phyloP scores from a whole-genome alignment of 1,140 invertebrate species.

The Pissodes strobi region DNA sequence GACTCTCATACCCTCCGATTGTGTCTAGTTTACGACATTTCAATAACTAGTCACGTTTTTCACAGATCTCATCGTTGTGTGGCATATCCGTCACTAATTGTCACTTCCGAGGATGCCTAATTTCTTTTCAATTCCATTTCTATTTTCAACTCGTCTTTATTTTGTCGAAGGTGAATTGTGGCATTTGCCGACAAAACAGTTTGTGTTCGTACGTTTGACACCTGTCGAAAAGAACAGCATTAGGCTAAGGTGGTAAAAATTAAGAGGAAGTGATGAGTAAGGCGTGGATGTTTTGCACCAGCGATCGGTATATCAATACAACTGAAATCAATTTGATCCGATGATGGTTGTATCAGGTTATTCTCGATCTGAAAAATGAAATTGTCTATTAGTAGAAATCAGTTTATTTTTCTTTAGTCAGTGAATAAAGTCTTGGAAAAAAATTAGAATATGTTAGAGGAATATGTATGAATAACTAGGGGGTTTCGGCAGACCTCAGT shows the following conservation, averaged over 20 bases:
- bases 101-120: conserved; percentile 27
- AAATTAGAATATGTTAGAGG: too few species aligned
- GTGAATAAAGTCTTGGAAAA: too few species aligned
- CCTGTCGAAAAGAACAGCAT: conserved; percentile 26
- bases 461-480: too few species aligned
- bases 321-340: too few species aligned
- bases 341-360: too few species aligned
- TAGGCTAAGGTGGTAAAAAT: conserved; percentile 28
- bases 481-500: too few species aligned
- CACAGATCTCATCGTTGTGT: not conserved
- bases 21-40: conserved; percentile 3
- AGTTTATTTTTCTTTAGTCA: too few species aligned
- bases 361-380: too few species aligned
- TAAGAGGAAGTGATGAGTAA: conserved; percentile 15
- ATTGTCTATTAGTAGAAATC: too few species aligned
- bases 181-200: conserved; percentile 28
- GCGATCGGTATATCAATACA: too few species aligned
- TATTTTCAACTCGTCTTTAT: not conserved
- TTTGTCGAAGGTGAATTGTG: not conserved
- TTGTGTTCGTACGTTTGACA: conserved; percentile 26
- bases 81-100: conserved; percentile 20
- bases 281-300: conserved; percentile 1
- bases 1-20: not conserved
- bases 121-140: conserved; percentile 18
- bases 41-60: conserved; percentile 13